Base-by-base conservation (phyloP, 1,140 invertebrate species). In the Dreissena rostriformis region DNA sequence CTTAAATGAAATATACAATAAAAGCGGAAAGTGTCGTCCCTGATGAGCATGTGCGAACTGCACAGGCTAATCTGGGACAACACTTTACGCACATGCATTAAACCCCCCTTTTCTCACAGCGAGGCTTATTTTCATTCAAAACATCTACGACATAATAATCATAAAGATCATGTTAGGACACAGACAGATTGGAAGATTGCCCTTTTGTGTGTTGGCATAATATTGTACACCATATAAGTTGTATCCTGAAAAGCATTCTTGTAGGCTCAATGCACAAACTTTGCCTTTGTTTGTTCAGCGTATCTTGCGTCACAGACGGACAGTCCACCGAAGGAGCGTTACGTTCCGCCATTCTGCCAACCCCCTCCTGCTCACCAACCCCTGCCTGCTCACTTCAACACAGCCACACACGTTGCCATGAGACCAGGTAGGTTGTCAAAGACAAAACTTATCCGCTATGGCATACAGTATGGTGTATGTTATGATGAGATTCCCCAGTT, bases 361-460 rank as follows among this genome's bases (percentile, higher is more conserved):
- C 90, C 91, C 24, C 90, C 89, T 11, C 91, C 90, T 57, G 91
- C 90, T 73, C 91, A 91, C 61, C 91, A 91, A 57, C 91, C 90
- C 24, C 86, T 92, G 17, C 90, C 88, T 39, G 89, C 89, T 80
- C 90, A 91, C 83, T 90, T 91, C 77, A 91, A 88, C 82, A 83
- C 90, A 61, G 86, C 91, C 76, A 91, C 92, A 82, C 92, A 92
- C 66, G 74, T 92, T 55, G 89, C 92, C 68, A 90, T 91, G 88
- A 87, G 91, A 86, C 91, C 91, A 91, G 91, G 92, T 92, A 86
- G 88, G 39, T 39, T 39, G 39, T n/a, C 39, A 39, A 8, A 8
- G 39, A 8, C 39, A 39, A 39, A 39, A n/a, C n/a, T n/a, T n/a
- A n/a, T n/a, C n/a, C n/a, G 4, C 39, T 39, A 5, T 39, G 2